Conservation (phyloP, 2,797 vertebrate species). For the Rhabdophis nuchalis region DNA sequence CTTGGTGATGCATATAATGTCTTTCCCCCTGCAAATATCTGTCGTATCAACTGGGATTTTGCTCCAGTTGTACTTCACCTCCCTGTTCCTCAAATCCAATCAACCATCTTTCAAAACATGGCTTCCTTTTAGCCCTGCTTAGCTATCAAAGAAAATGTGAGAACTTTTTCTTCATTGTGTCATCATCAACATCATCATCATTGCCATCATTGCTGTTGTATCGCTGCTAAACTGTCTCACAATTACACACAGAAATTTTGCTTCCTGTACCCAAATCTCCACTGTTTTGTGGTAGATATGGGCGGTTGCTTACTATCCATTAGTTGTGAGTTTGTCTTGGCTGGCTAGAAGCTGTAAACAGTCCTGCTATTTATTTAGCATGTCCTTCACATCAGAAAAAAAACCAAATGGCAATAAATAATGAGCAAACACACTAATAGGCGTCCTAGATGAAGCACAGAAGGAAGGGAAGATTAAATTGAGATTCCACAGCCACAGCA, state of each 20-base stretch:
- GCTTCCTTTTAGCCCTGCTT: background rate
- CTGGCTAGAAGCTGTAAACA: background rate
- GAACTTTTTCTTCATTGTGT: background rate
- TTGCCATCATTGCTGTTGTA: background rate
- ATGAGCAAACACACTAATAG: background rate
- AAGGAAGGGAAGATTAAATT: background rate
- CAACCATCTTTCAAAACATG: background rate
- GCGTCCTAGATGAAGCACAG: background rate
- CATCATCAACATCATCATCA: background rate
- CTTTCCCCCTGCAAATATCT: background rate
- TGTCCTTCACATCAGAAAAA: background rate
- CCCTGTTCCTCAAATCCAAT: background rate
- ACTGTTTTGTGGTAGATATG: conserved; percentile 3
- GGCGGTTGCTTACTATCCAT: background rate
- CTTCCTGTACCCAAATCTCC: conserved; percentile 7
- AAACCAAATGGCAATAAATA: background rate
- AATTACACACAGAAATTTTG: conserved; percentile 12
- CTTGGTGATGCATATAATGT: background rate
- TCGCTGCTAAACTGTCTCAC: conserved; percentile 12
- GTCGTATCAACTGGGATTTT: background rate
- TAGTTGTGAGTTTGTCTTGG: background rate
- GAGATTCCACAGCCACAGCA: background rate
- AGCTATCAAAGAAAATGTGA: background rate
- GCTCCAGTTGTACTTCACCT: background rate
- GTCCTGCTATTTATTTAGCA: background rate